Base-by-base conservation (phyloP, 2,113 vertebrate genomes). In the Hucho hucho region DNA sequence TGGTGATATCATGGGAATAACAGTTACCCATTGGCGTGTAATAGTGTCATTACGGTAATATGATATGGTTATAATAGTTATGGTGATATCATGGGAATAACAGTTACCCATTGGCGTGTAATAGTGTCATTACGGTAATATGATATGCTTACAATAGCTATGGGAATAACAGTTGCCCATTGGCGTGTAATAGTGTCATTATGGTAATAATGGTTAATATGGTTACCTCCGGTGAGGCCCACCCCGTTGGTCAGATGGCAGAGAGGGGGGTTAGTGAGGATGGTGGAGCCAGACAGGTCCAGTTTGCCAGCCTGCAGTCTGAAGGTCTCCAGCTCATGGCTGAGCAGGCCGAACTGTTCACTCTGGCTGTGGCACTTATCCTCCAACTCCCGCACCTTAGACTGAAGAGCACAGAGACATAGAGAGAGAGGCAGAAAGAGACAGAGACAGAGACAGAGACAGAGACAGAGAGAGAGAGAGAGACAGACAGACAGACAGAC, bases 301-400 rank as follows among this genome's bases (percentile, higher is more conserved):
- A 95, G 92, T 85, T 95, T 96, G 0, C 95, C 95, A 1, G 96
- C 93, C 75, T 97, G 97, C 80, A 95, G 91, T 6, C 95, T 95
- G 86, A 99, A 98, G 79, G 95, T 95, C 66, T 95, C 93, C 89
- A 99, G 90, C 78, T 99, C 98, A 71, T 95, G 95, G 0, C 96
- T 95, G 85, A 99, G 91, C 84, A 96, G 85, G 84, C 95, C 94
- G 78, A 99, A 99, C 90, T 97, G 97, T 78, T 98, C 95, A 0
- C 94, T 97, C 81, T 99, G 98, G 85, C 89, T 98, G 70, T 95
- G 96, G 78, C 97, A 98, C 81, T 98, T 97, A 1, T 97, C 96
- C 85, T 99, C 98, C 73, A 99, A 94, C 63, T 98, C 96, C 65
- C 92, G 95, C 59, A 99, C 97, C 75, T 96, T 95, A 22, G 95